Conservation (phyloP, 2,113 vertebrate species). For the Neotoma lepida region DNA sequence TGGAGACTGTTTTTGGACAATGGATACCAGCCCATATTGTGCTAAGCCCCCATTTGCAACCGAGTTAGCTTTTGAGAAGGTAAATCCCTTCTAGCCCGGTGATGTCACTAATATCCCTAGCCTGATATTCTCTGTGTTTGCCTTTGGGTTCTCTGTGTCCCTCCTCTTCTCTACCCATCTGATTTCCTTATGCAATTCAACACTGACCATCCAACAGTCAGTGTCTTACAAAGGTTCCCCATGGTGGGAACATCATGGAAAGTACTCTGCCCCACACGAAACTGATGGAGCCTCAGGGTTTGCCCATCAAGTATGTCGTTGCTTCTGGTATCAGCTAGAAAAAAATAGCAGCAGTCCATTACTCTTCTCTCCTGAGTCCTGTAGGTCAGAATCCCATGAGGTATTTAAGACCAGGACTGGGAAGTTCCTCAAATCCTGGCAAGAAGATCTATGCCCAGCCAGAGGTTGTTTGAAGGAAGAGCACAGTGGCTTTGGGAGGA, state of each 20-base stretch:
- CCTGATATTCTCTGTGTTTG: neutral
- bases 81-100: neutral
- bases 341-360: neutral
- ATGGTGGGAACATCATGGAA: neutral
- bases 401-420: neutral
- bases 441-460: neutral
- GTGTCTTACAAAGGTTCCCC: neutral
- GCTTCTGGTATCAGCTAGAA: neutral
- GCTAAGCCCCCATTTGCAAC: neutral
- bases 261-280: neutral
- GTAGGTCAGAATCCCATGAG: neutral
- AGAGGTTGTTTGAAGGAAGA: neutral
- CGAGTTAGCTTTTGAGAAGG: neutral
- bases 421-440: neutral
- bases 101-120: neutral
- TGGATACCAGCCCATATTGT: neutral
- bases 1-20: neutral
- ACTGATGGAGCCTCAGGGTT: neutral
- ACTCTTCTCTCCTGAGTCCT: neutral
- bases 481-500: neutral
- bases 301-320: too few relatives aligned
- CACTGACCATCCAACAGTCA: neutral
- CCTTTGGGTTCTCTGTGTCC: neutral
- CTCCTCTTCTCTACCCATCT: neutral
- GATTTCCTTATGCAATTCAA: neutral